Evolutionary conservation across 2,888 invertebrate genomes (phyloP).

Genomic region (Drosophila mettleri): DNA sequence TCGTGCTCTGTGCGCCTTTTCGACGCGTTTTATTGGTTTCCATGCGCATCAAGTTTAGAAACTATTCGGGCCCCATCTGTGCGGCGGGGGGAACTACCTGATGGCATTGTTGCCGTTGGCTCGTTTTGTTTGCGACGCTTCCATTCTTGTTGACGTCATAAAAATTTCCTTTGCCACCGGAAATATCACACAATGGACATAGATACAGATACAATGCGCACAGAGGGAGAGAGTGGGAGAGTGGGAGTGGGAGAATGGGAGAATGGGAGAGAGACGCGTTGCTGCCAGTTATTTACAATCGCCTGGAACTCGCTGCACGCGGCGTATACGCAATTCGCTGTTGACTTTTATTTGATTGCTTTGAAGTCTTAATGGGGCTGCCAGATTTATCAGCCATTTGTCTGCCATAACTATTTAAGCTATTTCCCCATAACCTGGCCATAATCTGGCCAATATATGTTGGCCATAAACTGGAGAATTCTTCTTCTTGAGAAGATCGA

Average conservation of each 20-base stretch:
- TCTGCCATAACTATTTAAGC: not conserved
- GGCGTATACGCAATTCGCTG: slow-evolving; percentile 69
- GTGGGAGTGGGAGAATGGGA: not conserved
- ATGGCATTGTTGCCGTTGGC: slow-evolving; percentile 46
- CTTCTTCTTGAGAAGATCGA: too few species aligned
- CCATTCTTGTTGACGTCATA: slow-evolving; percentile 68
- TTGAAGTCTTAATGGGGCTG: slow-evolving; percentile 14
- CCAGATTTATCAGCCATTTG: not conserved
- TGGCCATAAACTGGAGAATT: too few species aligned
- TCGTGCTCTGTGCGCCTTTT: slow-evolving; percentile 3
- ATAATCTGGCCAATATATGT: not conserved
- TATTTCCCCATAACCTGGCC: slow-evolving; percentile 6
- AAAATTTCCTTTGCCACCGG: slow-evolving; percentile 75
- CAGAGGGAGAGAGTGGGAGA: not conserved
- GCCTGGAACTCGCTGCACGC: slow-evolving; percentile 42
- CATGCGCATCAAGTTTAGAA: slow-evolving; percentile 42
- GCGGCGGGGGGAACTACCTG: slow-evolving; percentile 43
- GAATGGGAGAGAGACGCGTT: not conserved
- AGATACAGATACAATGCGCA: slow-evolving; percentile 19
- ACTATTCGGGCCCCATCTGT: slow-evolving; percentile 10
- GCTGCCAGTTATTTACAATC: slow-evolving; percentile 60
- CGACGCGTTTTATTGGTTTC: slow-evolving; percentile 33
- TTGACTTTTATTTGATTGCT: slow-evolving; percentile 42
- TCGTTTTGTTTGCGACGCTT: slow-evolving; percentile 22
- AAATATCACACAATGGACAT: slow-evolving; percentile 68